Evolutionary conservation across 2,113 vertebrate species (phyloP).

Genomic region (Vombatus ursinus): DNA sequence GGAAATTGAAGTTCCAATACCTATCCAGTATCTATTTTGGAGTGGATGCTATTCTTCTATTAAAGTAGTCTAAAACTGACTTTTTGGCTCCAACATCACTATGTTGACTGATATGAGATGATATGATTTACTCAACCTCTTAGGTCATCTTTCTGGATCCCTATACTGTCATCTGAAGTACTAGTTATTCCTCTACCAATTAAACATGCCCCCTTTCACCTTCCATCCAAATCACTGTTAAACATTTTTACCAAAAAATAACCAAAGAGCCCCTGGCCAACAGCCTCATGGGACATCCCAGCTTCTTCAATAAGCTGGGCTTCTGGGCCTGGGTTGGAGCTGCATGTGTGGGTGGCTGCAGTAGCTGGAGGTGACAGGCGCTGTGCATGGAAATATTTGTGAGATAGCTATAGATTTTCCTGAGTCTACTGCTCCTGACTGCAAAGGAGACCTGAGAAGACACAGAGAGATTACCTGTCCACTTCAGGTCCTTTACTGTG

Average conservation of each 20-base stretch:
- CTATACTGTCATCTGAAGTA: background rate
- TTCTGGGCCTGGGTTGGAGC: background rate
- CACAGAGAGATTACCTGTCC: background rate
- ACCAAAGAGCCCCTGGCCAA: background rate
- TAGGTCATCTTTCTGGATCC: background rate
- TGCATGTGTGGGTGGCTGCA: background rate
- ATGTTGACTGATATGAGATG: background rate
- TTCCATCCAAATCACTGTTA: background rate
- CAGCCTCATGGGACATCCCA: background rate
- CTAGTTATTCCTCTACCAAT: background rate
- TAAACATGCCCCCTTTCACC: background rate
- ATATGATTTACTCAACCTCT: background rate
- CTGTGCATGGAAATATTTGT: background rate
- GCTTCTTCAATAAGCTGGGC: background rate
- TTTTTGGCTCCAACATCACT: background rate
- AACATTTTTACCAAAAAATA: background rate
- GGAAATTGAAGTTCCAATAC: background rate
- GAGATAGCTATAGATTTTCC: background rate
- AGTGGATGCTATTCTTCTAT: background rate
- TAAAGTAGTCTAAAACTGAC: background rate
- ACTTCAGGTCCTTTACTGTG: background rate
- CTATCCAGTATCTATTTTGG: background rate
- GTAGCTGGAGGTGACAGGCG: background rate
- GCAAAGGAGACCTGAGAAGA: background rate
- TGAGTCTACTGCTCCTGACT: background rate